Evolutionary conservation across 1,140 invertebrate species (phyloP), one percentile per base, ranked within the genome.

Genomic region (Antheraea pernyi): DNA sequence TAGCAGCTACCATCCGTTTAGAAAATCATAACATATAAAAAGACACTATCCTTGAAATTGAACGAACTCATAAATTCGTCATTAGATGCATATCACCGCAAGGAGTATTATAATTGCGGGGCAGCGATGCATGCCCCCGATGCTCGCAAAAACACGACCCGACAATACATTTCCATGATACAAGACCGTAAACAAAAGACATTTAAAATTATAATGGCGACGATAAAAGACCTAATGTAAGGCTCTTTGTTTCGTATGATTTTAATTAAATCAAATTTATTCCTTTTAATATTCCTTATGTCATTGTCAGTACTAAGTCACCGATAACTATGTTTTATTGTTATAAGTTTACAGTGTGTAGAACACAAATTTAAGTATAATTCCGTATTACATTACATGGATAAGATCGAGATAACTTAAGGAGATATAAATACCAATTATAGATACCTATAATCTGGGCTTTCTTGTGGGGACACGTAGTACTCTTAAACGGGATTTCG

Each of bases 131-230:
- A 81, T 75, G 77, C 73, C 59, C 70, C 63, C 68, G 79, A 81
- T 81, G 74, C 59, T 46, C 18, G 62, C 19, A 71, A 72, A 72
- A 72, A 65, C 76, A 74, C 68, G 72, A 74, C 59, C 67, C 70
- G 72, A 71, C 75, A 59, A 71, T 71, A 73, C 69, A 74, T 77
- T 75, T 74, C 70, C 70, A 75, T 76, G 73, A 63, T 65, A 62
- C 75, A 72, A 70, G 68, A 68, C 69, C 72, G 74, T 19, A 75
- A 72, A 80, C 72, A 76, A 73, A 74, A 30, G 71, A 76, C 62
- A 79, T 78, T 81, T 79, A 73, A 79, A 81, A 72, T 78, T 83
- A 79, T 81, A 82, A 82, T 79, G 66, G 59, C 60, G 19, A 62
- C 59, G 73, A 71, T 74, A 75, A 74, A 69, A 59, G 42, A 37